Evolutionary conservation across 2,797 vertebrate species (phyloP).

Genomic region (Ceyx erithaca): DNA sequence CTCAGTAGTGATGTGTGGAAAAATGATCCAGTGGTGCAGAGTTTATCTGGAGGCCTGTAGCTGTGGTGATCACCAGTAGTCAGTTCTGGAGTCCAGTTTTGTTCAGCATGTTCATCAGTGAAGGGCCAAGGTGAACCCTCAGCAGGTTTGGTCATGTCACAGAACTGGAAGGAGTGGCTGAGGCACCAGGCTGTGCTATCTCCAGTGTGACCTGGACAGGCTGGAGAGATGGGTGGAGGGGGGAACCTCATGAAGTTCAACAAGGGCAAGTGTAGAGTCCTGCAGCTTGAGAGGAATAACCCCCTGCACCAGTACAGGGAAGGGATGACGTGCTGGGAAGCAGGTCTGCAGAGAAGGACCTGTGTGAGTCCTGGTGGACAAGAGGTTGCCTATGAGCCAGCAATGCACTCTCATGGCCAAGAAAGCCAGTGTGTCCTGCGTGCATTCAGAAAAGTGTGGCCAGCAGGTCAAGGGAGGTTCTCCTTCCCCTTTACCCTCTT

Average conservation of each 20-base stretch:
- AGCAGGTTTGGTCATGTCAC: background rate
- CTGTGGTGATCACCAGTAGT: background rate
- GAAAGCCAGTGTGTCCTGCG: too few species aligned
- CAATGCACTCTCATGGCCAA: too few species aligned
- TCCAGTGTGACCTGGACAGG: too few species aligned
- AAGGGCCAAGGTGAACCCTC: background rate
- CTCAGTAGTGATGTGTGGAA: background rate
- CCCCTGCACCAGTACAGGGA: background rate
- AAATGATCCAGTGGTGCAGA: background rate
- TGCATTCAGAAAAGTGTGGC: too few species aligned
- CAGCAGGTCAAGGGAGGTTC: too few species aligned
- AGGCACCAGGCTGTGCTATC: too few species aligned
- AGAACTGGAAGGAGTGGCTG: too few species aligned
- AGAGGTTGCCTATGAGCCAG: background rate
- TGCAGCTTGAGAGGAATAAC: background rate
- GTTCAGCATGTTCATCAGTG: background rate
- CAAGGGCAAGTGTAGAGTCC: background rate
- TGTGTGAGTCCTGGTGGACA: background rate
- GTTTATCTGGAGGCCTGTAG: background rate
- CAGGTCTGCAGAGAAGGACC: background rate
- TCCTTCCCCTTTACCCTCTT: too few species aligned
- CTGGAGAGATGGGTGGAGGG: background rate
- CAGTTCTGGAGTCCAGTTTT: background rate
- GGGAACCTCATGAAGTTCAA: background rate
- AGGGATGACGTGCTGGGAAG: background rate